These are phyloP conservation scores for Enhydra lutris DNA, from an alignment of 2,113 vertebrate species.

Conservation along the genomic window DNA sequence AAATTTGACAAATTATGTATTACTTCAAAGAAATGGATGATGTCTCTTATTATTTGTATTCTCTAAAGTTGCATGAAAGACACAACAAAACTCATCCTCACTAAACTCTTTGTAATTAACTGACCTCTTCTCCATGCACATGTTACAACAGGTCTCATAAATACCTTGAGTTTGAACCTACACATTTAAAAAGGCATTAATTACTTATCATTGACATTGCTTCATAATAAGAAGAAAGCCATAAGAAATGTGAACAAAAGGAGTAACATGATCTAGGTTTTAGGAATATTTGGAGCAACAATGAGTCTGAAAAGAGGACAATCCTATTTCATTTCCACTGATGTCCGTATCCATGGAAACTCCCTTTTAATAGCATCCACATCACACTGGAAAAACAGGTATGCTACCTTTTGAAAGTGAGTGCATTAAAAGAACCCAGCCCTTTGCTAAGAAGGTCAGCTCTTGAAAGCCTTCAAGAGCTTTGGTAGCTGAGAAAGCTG, in stretches of 20 bases:
- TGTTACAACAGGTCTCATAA: background rate
- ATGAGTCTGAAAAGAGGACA: constrained; percentile 81
- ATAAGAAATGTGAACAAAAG: constrained; percentile 56
- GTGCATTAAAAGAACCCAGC: constrained; percentile 77
- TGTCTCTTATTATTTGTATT: background rate
- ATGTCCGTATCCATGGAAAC: constrained; percentile 83
- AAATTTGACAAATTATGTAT: background rate
- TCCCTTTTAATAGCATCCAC: constrained; percentile 76
- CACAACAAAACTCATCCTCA: background rate
- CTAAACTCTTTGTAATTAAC: constrained; percentile 13
- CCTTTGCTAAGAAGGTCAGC: constrained; percentile 77
- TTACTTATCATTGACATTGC: background rate
- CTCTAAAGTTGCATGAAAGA: background rate
- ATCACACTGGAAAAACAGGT: constrained; percentile 80
- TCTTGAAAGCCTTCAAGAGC: constrained; percentile 78
- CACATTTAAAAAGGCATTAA: background rate
- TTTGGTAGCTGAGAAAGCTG: constrained; percentile 70
- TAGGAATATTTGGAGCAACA: constrained; percentile 76
- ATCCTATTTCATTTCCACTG: constrained; percentile 73
- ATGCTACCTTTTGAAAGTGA: constrained; percentile 77
- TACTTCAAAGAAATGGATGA: background rate
- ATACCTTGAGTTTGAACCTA: background rate
- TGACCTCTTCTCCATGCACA: background rate
- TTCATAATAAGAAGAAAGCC: constrained; percentile 8
- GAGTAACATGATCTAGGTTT: constrained; percentile 63